Evolutionary conservation across 23 tunicate species (phyloP).

Genomic region (Corella eumyota): DNA sequence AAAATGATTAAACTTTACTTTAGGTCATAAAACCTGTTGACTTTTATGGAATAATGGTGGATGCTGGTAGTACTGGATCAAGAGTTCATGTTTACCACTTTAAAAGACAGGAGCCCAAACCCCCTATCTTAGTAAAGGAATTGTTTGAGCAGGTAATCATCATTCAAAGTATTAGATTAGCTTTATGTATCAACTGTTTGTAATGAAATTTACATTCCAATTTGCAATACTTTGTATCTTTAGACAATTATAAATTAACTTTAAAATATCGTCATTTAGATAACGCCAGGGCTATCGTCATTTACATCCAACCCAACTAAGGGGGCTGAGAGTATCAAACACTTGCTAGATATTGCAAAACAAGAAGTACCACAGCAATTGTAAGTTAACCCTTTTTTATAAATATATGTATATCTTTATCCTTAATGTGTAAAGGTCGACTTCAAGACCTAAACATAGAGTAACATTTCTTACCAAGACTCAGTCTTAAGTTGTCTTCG

Average conservation of each 20-base stretch:
- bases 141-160: constrained; percentile 46
- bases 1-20: too few relatives aligned
- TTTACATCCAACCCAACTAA: constrained; percentile 30
- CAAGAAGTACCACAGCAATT: constrained; percentile 24
- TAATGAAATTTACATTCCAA: too few relatives aligned
- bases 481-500: too few relatives aligned
- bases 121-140: constrained; percentile 29
- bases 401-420: too few relatives aligned
- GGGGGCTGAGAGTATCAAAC: constrained; percentile 38
- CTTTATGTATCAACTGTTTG: neutral
- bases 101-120: constrained; percentile 4
- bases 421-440: too few relatives aligned
- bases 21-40: too few relatives aligned
- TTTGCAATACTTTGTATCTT: neutral
- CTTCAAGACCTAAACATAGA: too few relatives aligned
- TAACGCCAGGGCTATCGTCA: constrained; percentile 69
- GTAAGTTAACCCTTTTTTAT: constrained; percentile 28
- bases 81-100: constrained; percentile 71
- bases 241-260: neutral
- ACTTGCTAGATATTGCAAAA: constrained; percentile 42
- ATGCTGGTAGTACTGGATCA: constrained; percentile 88
- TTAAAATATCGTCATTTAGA: constrained; percentile 13
- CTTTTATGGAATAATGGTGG: constrained; percentile 53
- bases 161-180: neutral
- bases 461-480: too few relatives aligned